Evolutionary conservation across 2,113 vertebrate genomes (phyloP).

Genomic region (Gopherus flavomarginatus): DNA sequence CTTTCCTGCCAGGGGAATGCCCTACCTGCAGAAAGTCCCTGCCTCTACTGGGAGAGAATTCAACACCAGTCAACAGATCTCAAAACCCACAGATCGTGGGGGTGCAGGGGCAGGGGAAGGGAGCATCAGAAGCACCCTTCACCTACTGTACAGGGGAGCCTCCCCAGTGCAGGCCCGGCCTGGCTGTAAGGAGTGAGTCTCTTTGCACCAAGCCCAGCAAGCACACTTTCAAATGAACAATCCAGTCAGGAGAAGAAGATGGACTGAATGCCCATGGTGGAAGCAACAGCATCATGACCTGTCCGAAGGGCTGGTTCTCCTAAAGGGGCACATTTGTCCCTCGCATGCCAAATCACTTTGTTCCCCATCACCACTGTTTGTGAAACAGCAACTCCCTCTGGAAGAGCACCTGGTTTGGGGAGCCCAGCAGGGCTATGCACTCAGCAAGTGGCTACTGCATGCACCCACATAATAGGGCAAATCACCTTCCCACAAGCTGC

Average conservation of each 20-base stretch:
- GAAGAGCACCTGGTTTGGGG: not conserved
- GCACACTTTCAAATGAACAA: not conserved
- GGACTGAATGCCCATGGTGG: not conserved
- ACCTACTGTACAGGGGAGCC: not conserved
- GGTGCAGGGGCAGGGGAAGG: not conserved
- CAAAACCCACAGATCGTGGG: not conserved
- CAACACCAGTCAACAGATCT: no score
- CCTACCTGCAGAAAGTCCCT: not conserved
- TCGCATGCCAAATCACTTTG: constrained; percentile 30
- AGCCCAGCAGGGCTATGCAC: not conserved
- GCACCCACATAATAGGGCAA: accelerated
- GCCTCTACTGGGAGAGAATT: no score
- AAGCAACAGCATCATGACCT: not conserved
- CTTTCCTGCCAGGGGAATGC: not conserved
- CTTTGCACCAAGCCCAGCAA: not conserved
- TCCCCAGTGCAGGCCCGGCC: no score
- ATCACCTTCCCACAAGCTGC: not conserved
- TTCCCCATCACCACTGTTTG: constrained; percentile 45
- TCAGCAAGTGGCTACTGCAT: not conserved
- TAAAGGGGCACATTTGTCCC: not conserved
- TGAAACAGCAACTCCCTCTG: not conserved
- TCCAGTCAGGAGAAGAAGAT: no score
- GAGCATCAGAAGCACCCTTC: not conserved
- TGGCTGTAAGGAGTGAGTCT: not conserved
- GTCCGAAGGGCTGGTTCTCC: not conserved